Evolutionary conservation across 2,797 vertebrate genomes (phyloP).

Genomic region (Smutsia temminckii): DNA sequence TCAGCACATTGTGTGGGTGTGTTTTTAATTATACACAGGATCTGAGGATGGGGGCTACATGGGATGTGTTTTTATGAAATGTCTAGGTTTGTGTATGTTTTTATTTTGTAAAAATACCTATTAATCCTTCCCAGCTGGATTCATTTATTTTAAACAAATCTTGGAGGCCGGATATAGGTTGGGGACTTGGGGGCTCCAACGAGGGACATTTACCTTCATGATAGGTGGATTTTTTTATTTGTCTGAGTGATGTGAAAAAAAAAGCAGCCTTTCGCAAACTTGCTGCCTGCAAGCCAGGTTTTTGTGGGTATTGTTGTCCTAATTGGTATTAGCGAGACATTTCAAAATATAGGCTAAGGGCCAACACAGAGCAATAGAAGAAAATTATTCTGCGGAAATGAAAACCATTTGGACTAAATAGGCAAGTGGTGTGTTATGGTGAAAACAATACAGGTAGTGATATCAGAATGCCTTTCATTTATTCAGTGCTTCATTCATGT

Average conservation of each 20-base stretch:
- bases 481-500: not conserved
- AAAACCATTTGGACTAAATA: not conserved
- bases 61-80: constrained; percentile 78
- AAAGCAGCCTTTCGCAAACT: constrained; percentile 26
- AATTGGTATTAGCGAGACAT: not conserved
- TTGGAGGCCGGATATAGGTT: constrained; percentile 71
- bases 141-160: constrained; percentile 81
- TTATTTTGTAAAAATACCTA: constrained; percentile 61
- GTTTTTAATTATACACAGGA: constrained; percentile 82
- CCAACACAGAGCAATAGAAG: not conserved
- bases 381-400: not conserved
- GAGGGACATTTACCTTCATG: constrained; percentile 54
- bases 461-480: not conserved
- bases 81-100: constrained; percentile 63
- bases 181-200: not conserved
- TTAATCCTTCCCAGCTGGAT: constrained; percentile 78
- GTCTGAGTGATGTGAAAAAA: constrained; percentile 71
- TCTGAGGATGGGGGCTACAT: constrained; percentile 60
- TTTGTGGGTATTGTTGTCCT: constrained; percentile 43
- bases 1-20: constrained; percentile 58
- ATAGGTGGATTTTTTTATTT: constrained; percentile 64
- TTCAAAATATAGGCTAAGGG: not conserved
- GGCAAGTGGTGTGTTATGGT: not conserved
- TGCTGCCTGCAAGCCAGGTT: constrained; percentile 11
- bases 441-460: not conserved